These are phyloP conservation scores for Corticium candelabrum DNA, from an alignment of 37 sponge, comb jelly and placozoan species.

Conservation along the genomic window DNA sequence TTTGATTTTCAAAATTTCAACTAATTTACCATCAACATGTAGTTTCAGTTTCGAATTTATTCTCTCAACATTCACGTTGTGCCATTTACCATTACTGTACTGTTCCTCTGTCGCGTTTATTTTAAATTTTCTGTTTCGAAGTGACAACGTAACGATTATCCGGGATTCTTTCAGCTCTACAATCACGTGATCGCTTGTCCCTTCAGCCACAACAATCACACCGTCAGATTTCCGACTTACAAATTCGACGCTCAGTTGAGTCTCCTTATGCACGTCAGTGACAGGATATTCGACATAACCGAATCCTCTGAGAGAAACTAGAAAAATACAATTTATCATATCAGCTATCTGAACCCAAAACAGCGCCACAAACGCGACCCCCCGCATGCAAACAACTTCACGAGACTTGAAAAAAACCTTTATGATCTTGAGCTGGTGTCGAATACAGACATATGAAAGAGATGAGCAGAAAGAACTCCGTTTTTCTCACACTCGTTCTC, in stretches of 20 bases:
- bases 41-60: not conserved
- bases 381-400: too few relatives aligned
- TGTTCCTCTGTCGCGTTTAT: not conserved
- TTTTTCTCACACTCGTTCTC: too few relatives aligned
- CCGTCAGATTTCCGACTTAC: not conserved
- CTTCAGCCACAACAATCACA: not conserved
- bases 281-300: not conserved
- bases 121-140: not conserved
- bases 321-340: too few relatives aligned
- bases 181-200: not conserved
- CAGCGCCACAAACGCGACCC: too few relatives aligned
- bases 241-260: not conserved
- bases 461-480: too few relatives aligned
- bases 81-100: not conserved
- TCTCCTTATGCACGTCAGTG: not conserved
- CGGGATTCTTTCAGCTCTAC: not conserved
- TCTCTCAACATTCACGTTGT: not conserved
- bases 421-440: too few relatives aligned
- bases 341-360: too few relatives aligned
- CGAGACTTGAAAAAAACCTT: too few relatives aligned
- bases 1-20: not conserved
- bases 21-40: not conserved
- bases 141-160: not conserved
- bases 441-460: too few relatives aligned
- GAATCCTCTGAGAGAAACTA: not conserved